A percentile compares a stretch with the other conserved stretches of the same genome.
phyloP scores from a whole-genome alignment of 2,888 invertebrate species.

The Eilema depressum region DNA sequence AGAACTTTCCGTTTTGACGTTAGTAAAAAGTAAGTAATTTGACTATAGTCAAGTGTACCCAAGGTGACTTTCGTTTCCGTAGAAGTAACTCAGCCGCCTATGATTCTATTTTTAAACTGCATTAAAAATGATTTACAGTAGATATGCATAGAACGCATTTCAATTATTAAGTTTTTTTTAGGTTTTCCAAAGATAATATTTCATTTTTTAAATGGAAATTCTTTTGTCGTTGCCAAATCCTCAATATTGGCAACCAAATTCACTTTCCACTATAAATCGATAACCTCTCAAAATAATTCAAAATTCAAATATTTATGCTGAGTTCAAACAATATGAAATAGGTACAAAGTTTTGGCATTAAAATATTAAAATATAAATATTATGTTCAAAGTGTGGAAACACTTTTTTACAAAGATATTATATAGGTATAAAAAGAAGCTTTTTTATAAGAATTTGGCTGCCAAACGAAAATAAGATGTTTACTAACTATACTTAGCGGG shows the following conservation, averaged over 20 bases:
- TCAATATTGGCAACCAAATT: not conserved
- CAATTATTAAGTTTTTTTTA: not conserved
- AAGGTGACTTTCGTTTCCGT: slow-evolving; percentile 4
- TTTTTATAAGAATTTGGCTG: not conserved
- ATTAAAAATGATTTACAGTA: too few relatives aligned
- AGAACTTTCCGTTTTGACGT: not conserved
- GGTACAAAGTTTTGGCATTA: not conserved
- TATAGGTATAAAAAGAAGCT: too few relatives aligned
- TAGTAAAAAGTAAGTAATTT: too few relatives aligned
- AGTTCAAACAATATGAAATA: not conserved
- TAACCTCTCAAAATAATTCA: not conserved
- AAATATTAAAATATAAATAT: too few relatives aligned
- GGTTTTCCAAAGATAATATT: slow-evolving; percentile 1
- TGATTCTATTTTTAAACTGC: not conserved
- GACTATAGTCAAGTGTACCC: too few relatives aligned
- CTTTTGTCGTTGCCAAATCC: slow-evolving; percentile 30
- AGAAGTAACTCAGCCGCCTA: too few relatives aligned
- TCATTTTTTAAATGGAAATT: slow-evolving; percentile 14
- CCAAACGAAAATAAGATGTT: not conserved
- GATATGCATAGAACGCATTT: too few relatives aligned
- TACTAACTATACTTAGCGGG: too few relatives aligned
- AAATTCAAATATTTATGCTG: not conserved
- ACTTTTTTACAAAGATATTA: too few relatives aligned
- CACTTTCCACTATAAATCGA: not conserved
- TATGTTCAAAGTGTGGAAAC: not conserved